A percentile compares a stretch with the other conserved stretches of the same genome.
These are phyloP conservation scores for Sinohyriopsis cumingii DNA, from an alignment of 2,888 invertebrate species.

Conservation along the genomic window DNA sequence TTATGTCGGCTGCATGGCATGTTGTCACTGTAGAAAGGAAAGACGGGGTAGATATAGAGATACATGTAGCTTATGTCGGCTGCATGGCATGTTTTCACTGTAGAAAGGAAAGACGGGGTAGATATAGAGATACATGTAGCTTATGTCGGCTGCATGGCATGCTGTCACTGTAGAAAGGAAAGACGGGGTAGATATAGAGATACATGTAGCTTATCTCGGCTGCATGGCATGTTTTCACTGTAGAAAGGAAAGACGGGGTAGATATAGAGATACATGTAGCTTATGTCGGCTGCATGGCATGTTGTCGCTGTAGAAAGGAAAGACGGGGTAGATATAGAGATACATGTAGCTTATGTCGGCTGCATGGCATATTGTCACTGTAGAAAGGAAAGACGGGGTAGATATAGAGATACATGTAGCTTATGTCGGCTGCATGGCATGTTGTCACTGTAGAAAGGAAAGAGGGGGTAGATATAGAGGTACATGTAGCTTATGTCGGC, in stretches of 20 bases:
- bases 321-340: not conserved
- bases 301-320: not conserved
- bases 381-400: not conserved
- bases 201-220: conserved; percentile 5
- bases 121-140: conserved; percentile 2
- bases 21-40: not conserved
- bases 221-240: not conserved
- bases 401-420: conserved; percentile 2
- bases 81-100: not conserved
- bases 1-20: not conserved
- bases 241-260: not conserved
- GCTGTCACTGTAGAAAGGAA: not conserved
- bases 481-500: conserved; percentile 5
- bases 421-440: not conserved
- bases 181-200: not conserved
- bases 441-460: not conserved
- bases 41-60: not conserved
- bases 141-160: not conserved
- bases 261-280: conserved; percentile 2
- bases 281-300: not conserved
- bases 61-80: conserved; percentile 5
- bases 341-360: conserved; percentile 5
- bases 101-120: not conserved
- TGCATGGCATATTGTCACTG: not conserved
- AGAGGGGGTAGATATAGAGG: not conserved